A percentile compares a stretch with the other conserved stretches of the same genome.
These are phyloP conservation scores for Ametastegia equiseti DNA, from an alignment of 2,888 invertebrate genomes.

Conservation along the genomic window DNA sequence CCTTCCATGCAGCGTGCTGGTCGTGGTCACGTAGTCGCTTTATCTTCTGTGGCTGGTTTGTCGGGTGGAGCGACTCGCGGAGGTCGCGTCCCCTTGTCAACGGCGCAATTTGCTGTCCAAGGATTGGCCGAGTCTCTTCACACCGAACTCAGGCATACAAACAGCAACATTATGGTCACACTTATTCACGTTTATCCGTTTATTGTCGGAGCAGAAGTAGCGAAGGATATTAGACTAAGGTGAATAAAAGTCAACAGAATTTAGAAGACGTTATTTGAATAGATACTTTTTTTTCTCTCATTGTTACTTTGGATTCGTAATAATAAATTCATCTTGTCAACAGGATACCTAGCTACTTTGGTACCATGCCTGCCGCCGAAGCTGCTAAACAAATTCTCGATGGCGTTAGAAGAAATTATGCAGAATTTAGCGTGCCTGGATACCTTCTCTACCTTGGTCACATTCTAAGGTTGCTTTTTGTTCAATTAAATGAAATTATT, in stretches of 20 bases:
- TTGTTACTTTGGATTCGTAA: background rate
- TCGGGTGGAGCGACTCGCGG: constrained; percentile 78
- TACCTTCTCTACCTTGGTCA: constrained; percentile 80
- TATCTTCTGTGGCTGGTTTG: constrained; percentile 82
- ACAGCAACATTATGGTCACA: constrained; percentile 80
- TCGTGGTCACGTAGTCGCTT: constrained; percentile 80
- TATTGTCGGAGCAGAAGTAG: constrained; percentile 78
- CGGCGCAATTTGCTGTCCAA: constrained; percentile 83
- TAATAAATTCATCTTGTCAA: constrained; percentile 52
- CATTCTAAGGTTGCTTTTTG: constrained; percentile 73
- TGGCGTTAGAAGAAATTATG: constrained; percentile 81
- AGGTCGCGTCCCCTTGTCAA: constrained; percentile 80
- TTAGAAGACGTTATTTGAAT: background rate
- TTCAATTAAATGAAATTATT: background rate
- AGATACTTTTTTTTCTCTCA: no score
- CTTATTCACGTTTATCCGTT: constrained; percentile 82
- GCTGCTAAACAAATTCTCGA: constrained; percentile 81
- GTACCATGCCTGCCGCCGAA: constrained; percentile 79
- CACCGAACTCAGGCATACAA: constrained; percentile 80
- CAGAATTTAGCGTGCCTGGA: constrained; percentile 82
- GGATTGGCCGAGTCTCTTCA: constrained; percentile 82
- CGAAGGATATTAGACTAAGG: constrained; percentile 79
- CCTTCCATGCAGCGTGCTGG: constrained; percentile 80
- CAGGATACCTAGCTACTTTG: constrained; percentile 83
- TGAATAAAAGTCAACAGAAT: constrained; percentile 59